Percentiles rank a stretch among this genome's conserved stretches.
Conservation (phyloP, 2,113 vertebrate species). For the Sturnus vulgaris region DNA sequence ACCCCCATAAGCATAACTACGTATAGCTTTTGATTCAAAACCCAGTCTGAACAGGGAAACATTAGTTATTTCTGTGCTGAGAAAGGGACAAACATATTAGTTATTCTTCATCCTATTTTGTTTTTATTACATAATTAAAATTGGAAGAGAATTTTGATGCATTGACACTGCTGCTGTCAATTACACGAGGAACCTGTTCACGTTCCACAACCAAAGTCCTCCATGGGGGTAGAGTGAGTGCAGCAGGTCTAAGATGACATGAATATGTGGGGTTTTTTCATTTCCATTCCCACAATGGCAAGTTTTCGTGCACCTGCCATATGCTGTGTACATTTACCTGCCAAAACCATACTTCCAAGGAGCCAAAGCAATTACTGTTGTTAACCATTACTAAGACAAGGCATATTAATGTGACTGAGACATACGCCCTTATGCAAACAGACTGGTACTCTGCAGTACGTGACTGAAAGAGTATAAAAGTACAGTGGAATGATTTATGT, state of each 20-base stretch:
- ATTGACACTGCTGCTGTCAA: background rate
- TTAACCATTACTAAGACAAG: background rate
- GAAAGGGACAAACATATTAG: background rate
- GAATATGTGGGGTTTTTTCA: accelerated
- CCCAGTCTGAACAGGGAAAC: background rate
- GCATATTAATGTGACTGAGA: background rate
- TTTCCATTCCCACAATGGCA: background rate
- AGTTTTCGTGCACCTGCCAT: background rate
- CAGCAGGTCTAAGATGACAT: background rate
- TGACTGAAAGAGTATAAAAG: background rate
- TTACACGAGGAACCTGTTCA: background rate
- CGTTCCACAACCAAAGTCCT: background rate
- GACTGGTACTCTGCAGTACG: background rate
- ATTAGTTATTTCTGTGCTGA: background rate
- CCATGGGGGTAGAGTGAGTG: background rate
- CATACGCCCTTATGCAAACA: background rate
- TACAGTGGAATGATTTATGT: background rate
- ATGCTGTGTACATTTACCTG: background rate
- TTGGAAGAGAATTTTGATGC: background rate
- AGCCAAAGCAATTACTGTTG: background rate
- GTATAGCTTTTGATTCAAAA: background rate
- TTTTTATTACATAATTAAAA: background rate
- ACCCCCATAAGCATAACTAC: background rate
- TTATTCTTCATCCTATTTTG: background rate
- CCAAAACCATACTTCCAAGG: background rate